These are phyloP conservation scores for Characodon lateralis DNA, from an alignment of 2,797 vertebrate genomes.

Conservation along the genomic window DNA sequence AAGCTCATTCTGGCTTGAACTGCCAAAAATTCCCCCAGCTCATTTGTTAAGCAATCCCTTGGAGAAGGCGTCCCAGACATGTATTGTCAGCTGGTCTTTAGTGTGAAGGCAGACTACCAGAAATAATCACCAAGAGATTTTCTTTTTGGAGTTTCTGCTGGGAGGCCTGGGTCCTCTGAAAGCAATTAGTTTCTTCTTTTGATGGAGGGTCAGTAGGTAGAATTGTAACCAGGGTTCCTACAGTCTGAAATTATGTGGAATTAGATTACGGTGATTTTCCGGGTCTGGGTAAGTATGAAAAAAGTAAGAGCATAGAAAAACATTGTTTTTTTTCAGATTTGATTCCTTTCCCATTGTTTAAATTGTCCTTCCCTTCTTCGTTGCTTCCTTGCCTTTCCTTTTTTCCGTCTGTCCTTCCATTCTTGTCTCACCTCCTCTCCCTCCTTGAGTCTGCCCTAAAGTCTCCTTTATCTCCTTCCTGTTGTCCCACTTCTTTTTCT, in stretches of 20 bases:
- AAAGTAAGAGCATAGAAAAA: background rate
- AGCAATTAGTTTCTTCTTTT: conserved; percentile 51
- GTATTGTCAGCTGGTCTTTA: conserved; percentile 53
- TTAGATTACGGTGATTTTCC: background rate
- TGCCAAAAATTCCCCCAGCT: conserved; percentile 46
- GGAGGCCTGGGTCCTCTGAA: conserved; percentile 24
- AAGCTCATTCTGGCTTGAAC: conserved; percentile 40
- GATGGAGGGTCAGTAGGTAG: conserved; percentile 32
- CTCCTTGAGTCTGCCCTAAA: too few relatives aligned
- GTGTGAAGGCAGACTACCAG: conserved; percentile 21
- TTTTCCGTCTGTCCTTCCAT: background rate
- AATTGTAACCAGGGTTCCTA: conserved; percentile 1
- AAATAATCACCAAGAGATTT: conserved; percentile 49
- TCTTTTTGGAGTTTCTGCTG: conserved; percentile 18
- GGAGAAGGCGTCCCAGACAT: conserved; percentile 52
- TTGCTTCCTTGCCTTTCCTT: too few relatives aligned
- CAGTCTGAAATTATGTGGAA: background rate
- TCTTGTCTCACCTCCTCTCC: too few relatives aligned
- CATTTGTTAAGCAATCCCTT: conserved; percentile 54
- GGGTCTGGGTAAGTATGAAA: background rate
- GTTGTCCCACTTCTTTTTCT: too few relatives aligned
- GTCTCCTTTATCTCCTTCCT: too few relatives aligned
- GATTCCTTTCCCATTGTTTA: background rate
- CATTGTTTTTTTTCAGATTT: background rate
- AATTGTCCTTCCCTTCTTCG: background rate